A percentile compares a stretch with the other conserved stretches of the same genome.
Evolutionary conservation across 2,113 vertebrate genomes (phyloP).

Genomic region (Gymnobelideus leadbeateri): DNA sequence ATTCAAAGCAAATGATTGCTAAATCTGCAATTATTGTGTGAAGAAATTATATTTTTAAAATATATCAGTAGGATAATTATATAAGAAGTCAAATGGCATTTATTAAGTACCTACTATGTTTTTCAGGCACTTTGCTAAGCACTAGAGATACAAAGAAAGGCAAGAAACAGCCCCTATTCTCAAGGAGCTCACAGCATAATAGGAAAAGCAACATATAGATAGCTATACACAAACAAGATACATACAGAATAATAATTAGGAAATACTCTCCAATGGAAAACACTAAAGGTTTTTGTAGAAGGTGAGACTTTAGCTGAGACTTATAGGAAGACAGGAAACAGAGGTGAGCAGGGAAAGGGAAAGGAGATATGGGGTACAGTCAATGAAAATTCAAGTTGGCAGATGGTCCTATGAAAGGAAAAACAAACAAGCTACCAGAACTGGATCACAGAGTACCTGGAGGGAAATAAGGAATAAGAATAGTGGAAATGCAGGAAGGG

Average conservation of each 20-base stretch:
- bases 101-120: not conserved
- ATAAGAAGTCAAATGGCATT: not conserved
- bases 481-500: not conserved
- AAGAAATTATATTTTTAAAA: not conserved
- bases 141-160: not conserved
- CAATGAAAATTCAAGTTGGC: not conserved
- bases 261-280: not conserved
- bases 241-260: not conserved
- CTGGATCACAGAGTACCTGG: not conserved
- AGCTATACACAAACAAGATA: not conserved
- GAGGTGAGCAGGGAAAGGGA: not conserved
- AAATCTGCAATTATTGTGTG: not conserved
- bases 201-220: not conserved
- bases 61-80: no score
- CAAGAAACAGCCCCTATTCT: not conserved
- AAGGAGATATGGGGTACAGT: not conserved
- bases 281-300: not conserved
- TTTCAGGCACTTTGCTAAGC: not conserved
- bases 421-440: not conserved
- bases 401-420: not conserved
- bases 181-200: not conserved
- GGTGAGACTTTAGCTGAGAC: conserved; percentile 2
- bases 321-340: not conserved
- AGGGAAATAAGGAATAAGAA: not conserved
- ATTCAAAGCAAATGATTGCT: conserved; percentile 14